Evolutionary conservation across 2,888 invertebrate genomes (phyloP), one percentile per base, ranked within the genome.

Genomic region (Phaonia tiefii): DNA sequence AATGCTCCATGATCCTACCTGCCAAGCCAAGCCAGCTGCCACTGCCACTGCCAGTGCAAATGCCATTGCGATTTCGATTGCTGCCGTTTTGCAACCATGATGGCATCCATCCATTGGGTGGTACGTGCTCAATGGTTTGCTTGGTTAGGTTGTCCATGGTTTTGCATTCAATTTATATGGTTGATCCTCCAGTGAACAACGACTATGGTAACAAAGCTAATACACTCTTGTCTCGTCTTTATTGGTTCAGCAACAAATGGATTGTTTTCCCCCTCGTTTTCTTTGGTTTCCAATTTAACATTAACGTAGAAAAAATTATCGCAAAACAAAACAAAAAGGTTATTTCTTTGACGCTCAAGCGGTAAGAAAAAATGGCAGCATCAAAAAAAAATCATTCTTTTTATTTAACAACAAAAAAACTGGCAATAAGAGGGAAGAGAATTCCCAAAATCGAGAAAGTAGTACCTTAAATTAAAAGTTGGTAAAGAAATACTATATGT

Each of bases 81-180:
- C 70, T 80, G 79, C 79, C 60, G 56, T 25, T 49, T 5, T 31
- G 31, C 3, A 31, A 3, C 3, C 4, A 5, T 31, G 31, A 31
- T 31, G 31, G 31, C 44, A 44, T 44, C n/a, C 44, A 63, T 58
- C n/a, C n/a, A 54, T 46, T 37, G 22, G 46, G 25, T 69, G 54
- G 80, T 80, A 80, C 80, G 76, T 76, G 76, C 73, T 69, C 76
- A 80, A 76, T 76, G 75, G 72, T 54, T n/a, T 15, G 3, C 15
- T 46, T n/a, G 46, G 15, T 1, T 69, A 58, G 54, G 20, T 77
- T 15, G 31, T 56, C 20, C 37, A 8, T 66, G 54, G 49, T 75
- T 49, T 67, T 75, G 58, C 72, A 54, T 69, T 76, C 67, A 49
- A 65, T 76, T 69, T 80, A 39, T 73, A 65, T 75, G 67, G 72